phyloP scores from a whole-genome alignment of 2,797 vertebrate species.

The Bovichtus diacanthus region DNA sequence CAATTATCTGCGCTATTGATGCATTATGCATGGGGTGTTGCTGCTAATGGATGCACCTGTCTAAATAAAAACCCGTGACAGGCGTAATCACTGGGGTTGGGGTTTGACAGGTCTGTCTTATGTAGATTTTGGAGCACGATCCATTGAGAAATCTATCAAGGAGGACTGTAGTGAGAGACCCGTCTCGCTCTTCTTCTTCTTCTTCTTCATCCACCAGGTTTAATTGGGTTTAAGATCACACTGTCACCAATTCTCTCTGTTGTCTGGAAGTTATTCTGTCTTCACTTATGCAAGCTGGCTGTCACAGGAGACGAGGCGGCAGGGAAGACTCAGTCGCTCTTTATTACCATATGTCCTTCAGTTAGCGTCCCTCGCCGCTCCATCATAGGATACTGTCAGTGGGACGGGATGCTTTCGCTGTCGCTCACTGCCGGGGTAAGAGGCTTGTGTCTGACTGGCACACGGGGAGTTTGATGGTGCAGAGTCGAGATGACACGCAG shows the following conservation, averaged over 20 bases:
- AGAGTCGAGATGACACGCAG: background rate
- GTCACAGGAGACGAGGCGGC: slow-evolving; percentile 11
- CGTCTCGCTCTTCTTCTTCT: background rate
- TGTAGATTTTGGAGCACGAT: background rate
- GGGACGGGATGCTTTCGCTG: background rate
- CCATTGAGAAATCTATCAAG: slow-evolving; percentile 2
- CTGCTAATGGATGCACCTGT: slow-evolving; percentile 2
- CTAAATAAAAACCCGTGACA: slow-evolving; percentile 21
- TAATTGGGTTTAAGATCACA: slow-evolving; percentile 13
- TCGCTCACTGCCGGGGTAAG: background rate
- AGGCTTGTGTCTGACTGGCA: background rate
- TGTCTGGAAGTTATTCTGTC: slow-evolving; percentile 28
- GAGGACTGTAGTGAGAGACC: background rate
- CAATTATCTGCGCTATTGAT: background rate
- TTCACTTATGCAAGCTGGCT: slow-evolving; percentile 8
- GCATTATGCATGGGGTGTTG: slow-evolving; percentile 30
- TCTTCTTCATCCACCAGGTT: slow-evolving; percentile 4
- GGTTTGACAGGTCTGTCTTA: slow-evolving; percentile 19
- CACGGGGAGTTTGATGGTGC: background rate
- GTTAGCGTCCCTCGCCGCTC: background rate
- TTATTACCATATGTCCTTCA: slow-evolving; percentile 56
- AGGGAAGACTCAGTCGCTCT: slow-evolving; percentile 1
- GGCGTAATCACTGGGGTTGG: background rate
- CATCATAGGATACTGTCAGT: slow-evolving; percentile 1
- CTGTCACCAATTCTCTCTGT: background rate